These are phyloP conservation scores for Dufourea novaeangliae DNA, from an alignment of 1,140 invertebrate species.

Conservation along the genomic window DNA sequence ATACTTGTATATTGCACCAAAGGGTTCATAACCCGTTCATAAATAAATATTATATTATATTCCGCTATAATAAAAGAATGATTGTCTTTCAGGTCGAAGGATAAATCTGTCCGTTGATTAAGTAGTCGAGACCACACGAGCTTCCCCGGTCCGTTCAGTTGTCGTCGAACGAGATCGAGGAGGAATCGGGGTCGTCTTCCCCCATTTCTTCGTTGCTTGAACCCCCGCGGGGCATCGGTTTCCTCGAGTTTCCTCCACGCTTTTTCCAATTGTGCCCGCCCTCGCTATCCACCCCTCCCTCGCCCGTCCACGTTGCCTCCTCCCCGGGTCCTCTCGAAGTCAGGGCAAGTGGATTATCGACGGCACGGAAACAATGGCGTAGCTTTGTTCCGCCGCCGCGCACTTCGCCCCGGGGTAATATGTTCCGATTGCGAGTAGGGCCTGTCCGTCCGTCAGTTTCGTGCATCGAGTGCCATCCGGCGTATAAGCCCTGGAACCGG, in stretches of 20 bases:
- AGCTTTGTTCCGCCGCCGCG: conserved; percentile 76
- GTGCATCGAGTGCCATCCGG: conserved; percentile 73
- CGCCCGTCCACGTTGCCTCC: too few species aligned
- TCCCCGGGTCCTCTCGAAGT: conserved; percentile 76
- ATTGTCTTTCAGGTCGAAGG: too few species aligned
- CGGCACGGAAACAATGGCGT: conserved; percentile 79
- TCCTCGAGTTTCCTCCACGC: conserved; percentile 56
- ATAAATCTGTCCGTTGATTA: too few species aligned
- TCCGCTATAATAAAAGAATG: too few species aligned
- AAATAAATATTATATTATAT: too few species aligned
- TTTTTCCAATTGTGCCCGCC: conserved; percentile 71
- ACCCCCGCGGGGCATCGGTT: conserved; percentile 56
- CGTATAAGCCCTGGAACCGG: too few species aligned
- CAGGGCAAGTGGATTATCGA: conserved; percentile 80
- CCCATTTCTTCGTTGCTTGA: conserved; percentile 46
- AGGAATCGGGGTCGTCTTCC: conserved; percentile 39
- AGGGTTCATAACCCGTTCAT: too few species aligned
- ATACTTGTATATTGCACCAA: too few species aligned
- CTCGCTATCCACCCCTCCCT: conserved; percentile 48
- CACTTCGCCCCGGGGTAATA: conserved; percentile 74
- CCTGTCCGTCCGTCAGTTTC: conserved; percentile 76
- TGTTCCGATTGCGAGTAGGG: conserved; percentile 72
- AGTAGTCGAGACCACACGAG: neutral
- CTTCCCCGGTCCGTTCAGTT: neutral
- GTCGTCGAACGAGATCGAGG: conserved; percentile 13